phyloP scores from a whole-genome alignment of 2,113 vertebrate genomes.

The Aegypius monachus region DNA sequence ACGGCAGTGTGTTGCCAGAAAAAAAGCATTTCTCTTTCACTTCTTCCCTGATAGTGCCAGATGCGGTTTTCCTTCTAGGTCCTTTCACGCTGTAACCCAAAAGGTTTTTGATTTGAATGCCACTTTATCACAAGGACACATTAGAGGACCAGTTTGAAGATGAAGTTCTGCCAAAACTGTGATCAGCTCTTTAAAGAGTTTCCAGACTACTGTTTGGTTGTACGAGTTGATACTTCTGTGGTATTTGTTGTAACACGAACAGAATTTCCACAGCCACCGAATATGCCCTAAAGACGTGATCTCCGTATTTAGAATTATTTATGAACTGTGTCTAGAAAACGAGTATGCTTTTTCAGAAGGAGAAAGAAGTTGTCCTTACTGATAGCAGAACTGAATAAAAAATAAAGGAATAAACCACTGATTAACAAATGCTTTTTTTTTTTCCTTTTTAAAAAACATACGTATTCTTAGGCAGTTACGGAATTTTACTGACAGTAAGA shows the following conservation, averaged over 20 bases:
- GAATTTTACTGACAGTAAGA: neutral
- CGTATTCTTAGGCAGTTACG: neutral
- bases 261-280: constrained; percentile 2
- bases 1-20: neutral
- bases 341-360: neutral
- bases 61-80: neutral
- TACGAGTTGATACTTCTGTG: constrained; percentile 40
- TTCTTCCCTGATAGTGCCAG: neutral
- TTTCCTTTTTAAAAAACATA: neutral
- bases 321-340: constrained; percentile 22
- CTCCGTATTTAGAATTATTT: neutral
- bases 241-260: constrained; percentile 9
- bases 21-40: neutral
- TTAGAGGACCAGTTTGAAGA: constrained; percentile 22
- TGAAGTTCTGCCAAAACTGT: constrained; percentile 38
- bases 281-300: neutral
- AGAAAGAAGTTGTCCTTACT: neutral
- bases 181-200: constrained; percentile 32
- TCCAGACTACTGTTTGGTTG: constrained; percentile 41
- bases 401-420: neutral
- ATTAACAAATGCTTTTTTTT: neutral
- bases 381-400: neutral
- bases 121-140: constrained; percentile 22
- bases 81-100: neutral
- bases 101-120: constrained; percentile 7